phyloP scores from a whole-genome alignment of 2,888 invertebrate species.

The Halocaridina rubra region DNA sequence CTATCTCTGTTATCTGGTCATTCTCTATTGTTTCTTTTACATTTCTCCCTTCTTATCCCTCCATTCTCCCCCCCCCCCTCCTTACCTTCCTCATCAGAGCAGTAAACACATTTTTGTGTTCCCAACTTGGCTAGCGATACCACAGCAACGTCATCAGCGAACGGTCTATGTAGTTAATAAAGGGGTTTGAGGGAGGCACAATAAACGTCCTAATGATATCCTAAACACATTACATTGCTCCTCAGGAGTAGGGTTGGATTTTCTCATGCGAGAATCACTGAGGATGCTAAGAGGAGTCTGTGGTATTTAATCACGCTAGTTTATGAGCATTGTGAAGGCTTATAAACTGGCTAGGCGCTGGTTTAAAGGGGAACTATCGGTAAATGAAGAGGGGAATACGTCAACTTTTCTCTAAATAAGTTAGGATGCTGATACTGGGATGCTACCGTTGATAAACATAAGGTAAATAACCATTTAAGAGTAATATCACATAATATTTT shows the following conservation, averaged over 20 bases:
- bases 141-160: constrained; percentile 21
- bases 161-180: constrained; percentile 28
- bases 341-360: no score
- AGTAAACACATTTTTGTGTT: neutral
- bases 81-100: neutral
- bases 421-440: no score
- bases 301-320: constrained; percentile 31
- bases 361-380: no score
- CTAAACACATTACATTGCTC: constrained; percentile 21
- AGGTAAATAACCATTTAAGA: no score
- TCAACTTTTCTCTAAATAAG: no score
- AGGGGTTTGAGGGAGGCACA: constrained; percentile 18
- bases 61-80: neutral
- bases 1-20: no score
- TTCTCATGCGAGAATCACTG: neutral
- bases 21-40: no score
- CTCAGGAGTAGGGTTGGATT: neutral
- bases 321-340: no score
- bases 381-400: no score
- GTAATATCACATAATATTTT: no score
- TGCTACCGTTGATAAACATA: no score
- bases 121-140: neutral
- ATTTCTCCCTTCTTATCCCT: neutral
- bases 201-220: constrained; percentile 32
- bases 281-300: neutral